Evolutionary conservation across 2,888 invertebrate species (phyloP), one percentile per base, ranked within the genome.

Genomic region (Erebia aethiops): DNA sequence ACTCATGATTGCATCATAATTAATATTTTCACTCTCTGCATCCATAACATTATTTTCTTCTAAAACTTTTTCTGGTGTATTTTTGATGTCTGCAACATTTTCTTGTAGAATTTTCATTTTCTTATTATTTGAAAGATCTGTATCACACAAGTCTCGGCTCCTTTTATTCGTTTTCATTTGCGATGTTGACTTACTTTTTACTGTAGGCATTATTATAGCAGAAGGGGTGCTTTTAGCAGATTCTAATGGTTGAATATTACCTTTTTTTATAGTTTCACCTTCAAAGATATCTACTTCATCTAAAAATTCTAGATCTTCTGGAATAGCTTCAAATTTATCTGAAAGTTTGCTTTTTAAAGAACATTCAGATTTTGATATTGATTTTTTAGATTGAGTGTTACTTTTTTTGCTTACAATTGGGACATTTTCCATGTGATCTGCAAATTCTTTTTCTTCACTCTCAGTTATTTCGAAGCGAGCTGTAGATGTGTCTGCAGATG

Each of bases 371-470:
- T n/a, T 71, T 68, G 49, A 58, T 49, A 54, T 3, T 52, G 14
- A 21, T 21, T 63, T 64, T 16, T 54, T 35, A 0, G 13, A 63
- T 52, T 35, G 41, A 18, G 61, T 69, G 62, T 70, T 75, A 73
- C 76, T 76, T 10, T 74, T 57, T 56, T 43, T 61, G 11, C 56
- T 71, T 49, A 58, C 43, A 56, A 63, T 49, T 52, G 71, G 62
- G 43, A 69, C 81, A 81, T 81, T 83, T 74, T 87, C 87, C 85
- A 88, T 88, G 13, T 86, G 78, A 68, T 84, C 84, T 46, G 86
- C 87, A 60, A 91, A 75, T 77, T 90, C 90, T 80, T 86, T 90
- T 80, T 90, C 91, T 61, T 89, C 84, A 86, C 90, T 92, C 74
- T 87, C 88, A 72, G 91, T 90, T 13, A 90, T 92, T 80, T 90